A percentile compares a stretch with the other conserved stretches of the same genome.
These are phyloP conservation scores for Ctenoplectra terminalis DNA, from an alignment of 1,140 invertebrate genomes.

Conservation along the genomic window DNA sequence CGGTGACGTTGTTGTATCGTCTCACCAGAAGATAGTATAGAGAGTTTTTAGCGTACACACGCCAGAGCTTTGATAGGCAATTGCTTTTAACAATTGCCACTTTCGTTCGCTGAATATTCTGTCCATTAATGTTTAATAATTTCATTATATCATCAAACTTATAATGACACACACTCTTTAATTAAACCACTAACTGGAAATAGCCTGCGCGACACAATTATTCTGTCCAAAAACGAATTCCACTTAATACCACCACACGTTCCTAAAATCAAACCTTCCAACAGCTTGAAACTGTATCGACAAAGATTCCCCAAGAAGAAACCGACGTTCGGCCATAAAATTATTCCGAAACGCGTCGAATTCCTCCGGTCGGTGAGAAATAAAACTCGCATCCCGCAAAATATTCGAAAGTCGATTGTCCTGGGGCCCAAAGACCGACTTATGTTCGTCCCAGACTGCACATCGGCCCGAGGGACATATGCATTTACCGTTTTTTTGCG, in stretches of 20 bases:
- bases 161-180: not conserved
- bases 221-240: not conserved
- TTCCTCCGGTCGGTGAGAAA: slow-evolving; percentile 25
- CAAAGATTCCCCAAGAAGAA: not conserved
- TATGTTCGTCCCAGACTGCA: not conserved
- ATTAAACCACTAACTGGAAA: not conserved
- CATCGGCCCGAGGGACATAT: not conserved
- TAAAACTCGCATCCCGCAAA: slow-evolving; percentile 16
- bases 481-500: slow-evolving; percentile 27
- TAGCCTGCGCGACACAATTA: not conserved
- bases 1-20: not conserved
- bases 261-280: not conserved
- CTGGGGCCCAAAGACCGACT: not conserved
- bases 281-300: not conserved
- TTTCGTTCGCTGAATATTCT: not conserved
- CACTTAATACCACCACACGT: no score
- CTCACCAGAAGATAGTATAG: not conserved
- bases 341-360: slow-evolving; percentile 19
- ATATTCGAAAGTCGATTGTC: slow-evolving; percentile 45
- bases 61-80: not conserved
- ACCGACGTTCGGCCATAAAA: not conserved
- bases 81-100: not conserved
- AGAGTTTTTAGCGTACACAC: not conserved
- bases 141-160: not conserved
- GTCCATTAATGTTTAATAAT: slow-evolving; percentile 2